Evolutionary conservation across 1,140 invertebrate species (phyloP), one percentile per base, ranked within the genome.

Genomic region (Cydia splendana): DNA sequence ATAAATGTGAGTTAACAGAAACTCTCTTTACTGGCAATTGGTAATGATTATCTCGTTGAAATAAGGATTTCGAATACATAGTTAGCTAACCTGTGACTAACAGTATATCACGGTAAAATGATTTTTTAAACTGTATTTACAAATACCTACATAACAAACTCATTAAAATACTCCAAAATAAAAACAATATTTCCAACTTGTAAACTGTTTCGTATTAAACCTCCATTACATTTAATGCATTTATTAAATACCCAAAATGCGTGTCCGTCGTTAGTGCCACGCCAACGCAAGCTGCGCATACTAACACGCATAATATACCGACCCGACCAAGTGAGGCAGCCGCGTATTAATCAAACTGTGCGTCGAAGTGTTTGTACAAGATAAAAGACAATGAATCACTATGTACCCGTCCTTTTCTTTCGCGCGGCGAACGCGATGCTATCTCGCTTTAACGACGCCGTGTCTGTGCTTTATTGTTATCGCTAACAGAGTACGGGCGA

Each of bases 301-400:
- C 5, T 9, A 71, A 71, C 67, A 71, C 34, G 67, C 13, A 71
- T 71, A 71, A 71, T 42, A 71, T 71, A 71, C 67, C n/a, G 67
- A 71, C 67, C 34, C 67, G 67, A 20, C 34, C 67, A 71, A 71
- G 28, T 71, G 67, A 71, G 67, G 67, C 67, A 71, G 67, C 67
- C 24, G 67, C 24, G 12, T n/a, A 67, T 71, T 71, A 18, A 71
- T 71, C 30, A 71, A 18, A 38, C 67, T 38, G 28, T 34, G 67
- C 67, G 28, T 34, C 67, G 67, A 71, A 71, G 67, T 71, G 67
- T 71, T 71, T 71, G 67, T 71, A 71, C 30, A 71, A 71, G 67
- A 71, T 71, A 71, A 71, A 71, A 71, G 67, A 15, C 67, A 71
- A 71, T 71, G 67, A 71, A 71, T 71, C 67, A 71, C 34, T 42